These are phyloP conservation scores for Solen grandis DNA, from an alignment of 1,140 invertebrate genomes.

Conservation along the genomic window DNA sequence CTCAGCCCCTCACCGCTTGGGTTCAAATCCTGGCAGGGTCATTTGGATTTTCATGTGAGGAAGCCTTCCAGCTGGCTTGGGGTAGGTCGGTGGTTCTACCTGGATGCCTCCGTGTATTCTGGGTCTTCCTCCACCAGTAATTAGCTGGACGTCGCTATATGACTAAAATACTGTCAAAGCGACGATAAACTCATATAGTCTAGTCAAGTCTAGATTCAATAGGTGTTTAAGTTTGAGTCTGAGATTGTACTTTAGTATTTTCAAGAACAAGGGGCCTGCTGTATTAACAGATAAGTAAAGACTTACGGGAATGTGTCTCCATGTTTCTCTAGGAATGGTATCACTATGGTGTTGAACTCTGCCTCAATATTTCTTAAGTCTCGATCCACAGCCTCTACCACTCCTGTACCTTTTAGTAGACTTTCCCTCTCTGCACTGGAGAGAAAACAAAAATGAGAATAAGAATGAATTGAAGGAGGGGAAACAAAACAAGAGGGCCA, in stretches of 20 bases:
- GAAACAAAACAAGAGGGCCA: no score
- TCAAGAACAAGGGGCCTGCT: neutral
- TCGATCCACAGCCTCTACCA: constrained; percentile 68
- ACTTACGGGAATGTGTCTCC: constrained; percentile 70
- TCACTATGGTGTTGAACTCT: constrained; percentile 75
- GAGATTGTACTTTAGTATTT: neutral
- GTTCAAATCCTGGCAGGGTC: no score
- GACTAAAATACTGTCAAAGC: no score
- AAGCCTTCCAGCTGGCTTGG: no score
- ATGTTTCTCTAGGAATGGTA: constrained; percentile 77
- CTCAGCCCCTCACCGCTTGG: no score
- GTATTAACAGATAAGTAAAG: neutral
- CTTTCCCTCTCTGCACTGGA: constrained; percentile 69
- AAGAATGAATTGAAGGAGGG: no score
- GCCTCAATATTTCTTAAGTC: constrained; percentile 74
- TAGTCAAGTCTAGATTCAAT: neutral
- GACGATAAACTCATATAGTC: neutral
- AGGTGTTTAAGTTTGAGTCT: neutral
- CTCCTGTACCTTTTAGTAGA: constrained; percentile 73
- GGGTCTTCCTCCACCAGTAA: no score
- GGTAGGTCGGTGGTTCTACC: no score
- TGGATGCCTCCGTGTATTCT: no score
- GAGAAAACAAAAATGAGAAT: neutral
- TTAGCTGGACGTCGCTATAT: no score
- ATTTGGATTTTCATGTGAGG: no score